Evolutionary conservation across 2,797 vertebrate species (phyloP).

Genomic region (Phataginus tetradactyla): DNA sequence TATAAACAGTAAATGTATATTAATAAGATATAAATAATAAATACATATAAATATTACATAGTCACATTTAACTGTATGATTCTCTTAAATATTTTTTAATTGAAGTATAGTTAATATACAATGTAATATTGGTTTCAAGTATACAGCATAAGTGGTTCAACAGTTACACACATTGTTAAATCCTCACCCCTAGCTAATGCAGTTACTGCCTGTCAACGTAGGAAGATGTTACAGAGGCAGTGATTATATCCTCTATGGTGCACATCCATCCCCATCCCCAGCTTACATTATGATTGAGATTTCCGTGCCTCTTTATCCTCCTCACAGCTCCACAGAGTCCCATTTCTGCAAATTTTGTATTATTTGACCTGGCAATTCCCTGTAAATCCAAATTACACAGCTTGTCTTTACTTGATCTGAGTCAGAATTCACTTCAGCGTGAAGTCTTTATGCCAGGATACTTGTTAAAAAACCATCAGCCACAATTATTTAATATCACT

Average conservation of each 20-base stretch:
- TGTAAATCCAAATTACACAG: not conserved
- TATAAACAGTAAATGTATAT: too few relatives aligned
- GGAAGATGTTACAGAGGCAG: too few relatives aligned
- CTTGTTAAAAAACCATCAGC: not conserved
- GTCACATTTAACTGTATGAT: not conserved
- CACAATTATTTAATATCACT: not conserved
- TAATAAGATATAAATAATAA: not conserved
- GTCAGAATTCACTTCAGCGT: not conserved
- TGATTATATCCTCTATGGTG: too few relatives aligned
- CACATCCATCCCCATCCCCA: too few relatives aligned
- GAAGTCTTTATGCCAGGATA: not conserved
- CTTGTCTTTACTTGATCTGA: not conserved
- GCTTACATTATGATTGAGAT: too few relatives aligned
- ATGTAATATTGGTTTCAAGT: too few relatives aligned
- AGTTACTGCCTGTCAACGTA: too few relatives aligned
- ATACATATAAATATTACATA: not conserved
- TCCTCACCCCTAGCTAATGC: too few relatives aligned
- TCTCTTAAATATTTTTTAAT: not conserved
- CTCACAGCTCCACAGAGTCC: not conserved
- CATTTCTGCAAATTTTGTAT: not conserved
- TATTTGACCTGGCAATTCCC: not conserved
- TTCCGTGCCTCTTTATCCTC: too few relatives aligned
- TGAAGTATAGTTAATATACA: too few relatives aligned
- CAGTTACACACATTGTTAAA: too few relatives aligned
- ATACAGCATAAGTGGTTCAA: too few relatives aligned